Percentiles rank a stretch among this genome's conserved stretches.
These are phyloP conservation scores for Rachycentron canadum DNA, from an alignment of 2,797 vertebrate species.

Conservation along the genomic window DNA sequence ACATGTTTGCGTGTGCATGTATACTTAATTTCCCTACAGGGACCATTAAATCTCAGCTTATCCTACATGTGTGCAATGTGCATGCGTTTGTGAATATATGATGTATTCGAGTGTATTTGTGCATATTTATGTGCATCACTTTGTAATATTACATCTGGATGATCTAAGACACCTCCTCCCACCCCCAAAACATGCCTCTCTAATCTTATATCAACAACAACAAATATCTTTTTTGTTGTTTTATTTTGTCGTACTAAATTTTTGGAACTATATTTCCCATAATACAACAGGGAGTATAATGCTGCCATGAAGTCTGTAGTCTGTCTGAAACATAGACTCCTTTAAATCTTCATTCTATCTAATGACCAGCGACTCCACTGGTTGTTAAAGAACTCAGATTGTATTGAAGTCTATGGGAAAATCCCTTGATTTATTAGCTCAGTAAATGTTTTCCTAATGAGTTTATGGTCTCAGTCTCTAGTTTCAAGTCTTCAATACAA, in stretches of 20 bases:
- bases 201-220: too few relatives aligned
- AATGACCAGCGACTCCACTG: too few relatives aligned
- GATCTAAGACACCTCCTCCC: background rate
- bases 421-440: too few relatives aligned
- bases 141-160: background rate
- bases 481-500: too few relatives aligned
- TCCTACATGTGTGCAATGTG: conserved; percentile 8
- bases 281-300: background rate
- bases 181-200: background rate
- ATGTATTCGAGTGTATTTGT: background rate
- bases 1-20: conserved; percentile 41
- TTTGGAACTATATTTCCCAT: background rate
- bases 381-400: too few relatives aligned
- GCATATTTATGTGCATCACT: conserved; percentile 18
- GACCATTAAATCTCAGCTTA: conserved; percentile 48
- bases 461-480: too few relatives aligned
- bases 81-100: conserved; percentile 13
- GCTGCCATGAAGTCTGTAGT: background rate
- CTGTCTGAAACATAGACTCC: too few relatives aligned
- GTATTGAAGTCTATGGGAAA: too few relatives aligned
- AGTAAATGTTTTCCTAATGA: too few relatives aligned
- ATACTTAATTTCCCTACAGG: conserved; percentile 53
- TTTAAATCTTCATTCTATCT: too few relatives aligned
- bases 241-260: background rate
- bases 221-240: background rate